These are phyloP conservation scores for Drosophila neoperkinsi DNA, from an alignment of 2,888 invertebrate genomes.

Conservation along the genomic window DNA sequence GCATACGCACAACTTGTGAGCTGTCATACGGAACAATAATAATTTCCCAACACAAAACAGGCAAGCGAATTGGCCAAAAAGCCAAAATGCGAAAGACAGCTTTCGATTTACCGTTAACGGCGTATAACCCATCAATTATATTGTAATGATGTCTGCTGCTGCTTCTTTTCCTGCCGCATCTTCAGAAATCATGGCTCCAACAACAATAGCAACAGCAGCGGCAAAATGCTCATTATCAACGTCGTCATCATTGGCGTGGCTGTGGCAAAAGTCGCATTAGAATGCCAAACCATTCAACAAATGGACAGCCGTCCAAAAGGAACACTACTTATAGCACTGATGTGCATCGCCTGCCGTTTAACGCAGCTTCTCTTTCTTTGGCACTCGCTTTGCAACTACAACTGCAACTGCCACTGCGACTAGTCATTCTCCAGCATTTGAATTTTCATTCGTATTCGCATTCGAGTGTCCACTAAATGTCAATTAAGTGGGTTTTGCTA, in stretches of 20 bases:
- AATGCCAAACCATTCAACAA: conserved; percentile 64
- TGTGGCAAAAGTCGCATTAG: conserved; percentile 63
- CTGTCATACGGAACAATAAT: conserved; percentile 78
- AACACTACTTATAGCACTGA: conserved; percentile 71
- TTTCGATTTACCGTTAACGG: conserved; percentile 76
- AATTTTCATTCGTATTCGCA: conserved; percentile 44
- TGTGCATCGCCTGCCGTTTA: conserved; percentile 66
- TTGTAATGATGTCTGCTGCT: conserved; percentile 78
- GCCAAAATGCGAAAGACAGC: conserved; percentile 50
- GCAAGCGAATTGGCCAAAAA: conserved; percentile 48
- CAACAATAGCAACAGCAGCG: conserved; percentile 31
- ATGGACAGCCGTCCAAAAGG: conserved; percentile 66
- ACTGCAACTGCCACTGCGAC: conserved; percentile 16
- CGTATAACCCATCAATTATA: conserved; percentile 83
- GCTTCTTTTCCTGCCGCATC: conserved; percentile 54
- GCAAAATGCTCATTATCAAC: conserved; percentile 80
- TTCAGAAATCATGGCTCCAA: conserved; percentile 62
- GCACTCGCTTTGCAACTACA: conserved; percentile 46
- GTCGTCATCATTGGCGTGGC: conserved; percentile 67
- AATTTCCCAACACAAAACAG: conserved; percentile 57
- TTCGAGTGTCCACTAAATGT: conserved; percentile 83
- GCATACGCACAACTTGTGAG: conserved; percentile 68
- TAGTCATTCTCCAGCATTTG: conserved; percentile 51
- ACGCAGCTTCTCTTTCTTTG: conserved; percentile 60
- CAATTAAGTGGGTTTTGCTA: conserved; percentile 81